Percentiles rank a stretch among this genome's conserved stretches.
Conservation (phyloP, 2,113 vertebrate genomes). For the Cyanistes caeruleus region DNA sequence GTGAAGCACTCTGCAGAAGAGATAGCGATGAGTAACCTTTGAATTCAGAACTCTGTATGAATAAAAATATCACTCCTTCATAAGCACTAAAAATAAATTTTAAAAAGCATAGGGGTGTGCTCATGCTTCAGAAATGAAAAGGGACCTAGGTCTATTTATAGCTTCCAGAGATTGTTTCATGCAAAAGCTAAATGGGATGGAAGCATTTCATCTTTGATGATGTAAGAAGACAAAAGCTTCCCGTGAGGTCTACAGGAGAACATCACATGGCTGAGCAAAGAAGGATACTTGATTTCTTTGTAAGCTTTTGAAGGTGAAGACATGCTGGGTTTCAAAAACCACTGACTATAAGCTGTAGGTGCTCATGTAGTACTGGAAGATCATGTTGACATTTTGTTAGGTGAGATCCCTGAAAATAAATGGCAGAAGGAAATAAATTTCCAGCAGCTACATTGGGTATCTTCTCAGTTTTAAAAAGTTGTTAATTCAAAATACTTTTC, state of each 20-base stretch:
- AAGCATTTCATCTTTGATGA: not conserved
- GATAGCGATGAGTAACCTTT: not conserved
- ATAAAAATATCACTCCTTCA: not conserved
- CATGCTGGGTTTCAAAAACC: not conserved
- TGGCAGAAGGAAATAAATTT: not conserved
- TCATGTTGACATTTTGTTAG: accelerated
- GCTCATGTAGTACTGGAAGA: not conserved
- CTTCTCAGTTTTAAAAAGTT: not conserved
- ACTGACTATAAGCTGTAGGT: not conserved
- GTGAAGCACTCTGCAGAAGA: not conserved
- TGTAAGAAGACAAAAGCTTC: not conserved
- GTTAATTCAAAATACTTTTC: not conserved
- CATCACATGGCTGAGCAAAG: accelerated
- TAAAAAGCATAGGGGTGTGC: accelerated
- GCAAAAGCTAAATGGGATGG: not conserved
- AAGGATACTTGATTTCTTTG: not conserved
- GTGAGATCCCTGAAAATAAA: not conserved
- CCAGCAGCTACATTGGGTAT: not conserved
- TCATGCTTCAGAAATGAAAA: not conserved
- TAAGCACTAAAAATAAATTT: not conserved
- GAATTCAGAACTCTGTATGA: not conserved
- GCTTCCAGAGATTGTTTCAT: not conserved
- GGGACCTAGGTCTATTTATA: not conserved
- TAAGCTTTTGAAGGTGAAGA: not conserved
- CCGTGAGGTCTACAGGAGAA: not conserved